Evolutionary conservation across 2,797 vertebrate species (phyloP).

Genomic region (Falco cherrug): DNA sequence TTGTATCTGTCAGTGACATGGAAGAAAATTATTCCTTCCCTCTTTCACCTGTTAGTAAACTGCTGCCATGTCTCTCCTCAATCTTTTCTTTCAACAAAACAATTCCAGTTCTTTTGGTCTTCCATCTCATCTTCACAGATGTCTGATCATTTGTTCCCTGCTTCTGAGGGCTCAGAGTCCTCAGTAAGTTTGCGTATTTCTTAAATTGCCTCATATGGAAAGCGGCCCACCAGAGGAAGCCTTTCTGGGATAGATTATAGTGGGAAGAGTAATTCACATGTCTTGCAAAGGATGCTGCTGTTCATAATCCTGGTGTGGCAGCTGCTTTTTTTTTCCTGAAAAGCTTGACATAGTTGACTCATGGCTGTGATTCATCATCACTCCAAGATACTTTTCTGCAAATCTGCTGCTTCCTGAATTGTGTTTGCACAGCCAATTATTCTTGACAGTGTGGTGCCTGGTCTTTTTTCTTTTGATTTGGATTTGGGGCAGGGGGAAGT

Average conservation of each 20-base stretch:
- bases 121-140: background rate
- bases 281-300: background rate
- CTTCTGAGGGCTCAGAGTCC: background rate
- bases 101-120: background rate
- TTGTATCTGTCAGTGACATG: background rate
- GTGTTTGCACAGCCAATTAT: conserved; percentile 43
- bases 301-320: conserved; percentile 1
- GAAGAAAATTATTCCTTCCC: background rate
- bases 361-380: conserved; percentile 53
- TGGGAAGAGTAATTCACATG: background rate
- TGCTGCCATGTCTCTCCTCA: background rate
- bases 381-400: conserved; percentile 34
- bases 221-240: background rate
- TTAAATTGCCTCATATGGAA: background rate
- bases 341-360: conserved; percentile 30
- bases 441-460: conserved; percentile 44
- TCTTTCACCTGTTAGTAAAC: background rate
- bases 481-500: background rate
- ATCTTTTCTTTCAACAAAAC: background rate
- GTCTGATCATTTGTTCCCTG: background rate
- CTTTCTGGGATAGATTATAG: background rate
- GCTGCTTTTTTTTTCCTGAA: background rate
- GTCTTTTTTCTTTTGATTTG: background rate
- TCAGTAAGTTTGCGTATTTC: background rate
- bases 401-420: conserved; percentile 51